Conservation (phyloP, 2,888 invertebrate genomes). For the Cosmopolites sordidus region DNA sequence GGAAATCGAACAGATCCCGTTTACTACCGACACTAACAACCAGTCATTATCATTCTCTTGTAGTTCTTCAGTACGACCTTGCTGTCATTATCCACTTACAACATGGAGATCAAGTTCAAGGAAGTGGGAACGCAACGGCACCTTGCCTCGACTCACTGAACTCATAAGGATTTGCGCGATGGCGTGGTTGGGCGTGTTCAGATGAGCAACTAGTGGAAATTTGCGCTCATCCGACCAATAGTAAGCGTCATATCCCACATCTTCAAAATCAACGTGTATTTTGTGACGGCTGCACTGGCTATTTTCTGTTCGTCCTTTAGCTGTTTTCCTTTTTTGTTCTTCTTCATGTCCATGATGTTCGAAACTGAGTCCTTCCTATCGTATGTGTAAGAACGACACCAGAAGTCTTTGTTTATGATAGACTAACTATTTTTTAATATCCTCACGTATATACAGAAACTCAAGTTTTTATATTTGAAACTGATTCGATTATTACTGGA, state of each 20-base stretch:
- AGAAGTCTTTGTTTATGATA: too few species aligned
- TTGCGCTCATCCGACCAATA: conserved; percentile 95
- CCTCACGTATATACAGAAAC: too few species aligned
- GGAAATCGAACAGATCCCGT: neutral
- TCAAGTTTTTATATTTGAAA: too few species aligned
- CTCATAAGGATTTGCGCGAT: conserved; percentile 96
- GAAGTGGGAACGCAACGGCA: conserved; percentile 96
- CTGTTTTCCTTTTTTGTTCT: conserved; percentile 53
- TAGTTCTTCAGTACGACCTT: conserved; percentile 98
- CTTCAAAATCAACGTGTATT: conserved; percentile 91
- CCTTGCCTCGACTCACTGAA: conserved; percentile 80
- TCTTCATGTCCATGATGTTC: conserved; percentile 49
- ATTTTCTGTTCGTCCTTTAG: conserved; percentile 59
- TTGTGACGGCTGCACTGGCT: conserved; percentile 82
- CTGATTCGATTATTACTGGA: too few species aligned
- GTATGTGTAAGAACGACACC: too few species aligned
- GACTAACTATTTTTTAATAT: too few species aligned
- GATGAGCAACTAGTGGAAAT: conserved; percentile 87
- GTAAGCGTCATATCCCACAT: conserved; percentile 95
- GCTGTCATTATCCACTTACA: conserved; percentile 92
- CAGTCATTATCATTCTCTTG: conserved; percentile 97
- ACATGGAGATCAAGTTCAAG: conserved; percentile 90
- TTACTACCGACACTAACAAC: conserved; percentile 90
- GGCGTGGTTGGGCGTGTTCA: conserved; percentile 97
- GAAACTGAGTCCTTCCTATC: conserved; percentile 60